A percentile compares a stretch with the other conserved stretches of the same genome.
Evolutionary conservation across 2,113 vertebrate genomes (phyloP).

Genomic region (Natator depressus): DNA sequence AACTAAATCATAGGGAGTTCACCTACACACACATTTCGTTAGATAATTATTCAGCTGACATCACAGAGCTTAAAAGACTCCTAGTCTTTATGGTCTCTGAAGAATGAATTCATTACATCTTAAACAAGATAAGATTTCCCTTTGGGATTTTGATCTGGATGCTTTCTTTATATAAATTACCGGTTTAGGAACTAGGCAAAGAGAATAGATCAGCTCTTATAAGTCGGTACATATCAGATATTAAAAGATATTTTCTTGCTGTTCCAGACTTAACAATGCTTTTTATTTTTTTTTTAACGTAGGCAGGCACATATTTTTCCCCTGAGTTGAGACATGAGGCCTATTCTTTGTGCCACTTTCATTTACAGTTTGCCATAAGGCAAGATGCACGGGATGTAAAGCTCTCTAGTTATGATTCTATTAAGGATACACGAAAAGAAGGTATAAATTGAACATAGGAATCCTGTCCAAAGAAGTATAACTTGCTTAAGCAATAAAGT

Average conservation of each 20-base stretch:
- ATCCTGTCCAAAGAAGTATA: not conserved
- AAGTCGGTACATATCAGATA: constrained; percentile 53
- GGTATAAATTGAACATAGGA: constrained; percentile 6
- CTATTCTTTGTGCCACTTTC: constrained; percentile 65
- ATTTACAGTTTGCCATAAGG: constrained; percentile 57
- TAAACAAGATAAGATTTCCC: constrained; percentile 65
- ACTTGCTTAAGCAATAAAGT: not conserved
- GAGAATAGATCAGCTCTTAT: constrained; percentile 58
- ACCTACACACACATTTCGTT: constrained; percentile 69
- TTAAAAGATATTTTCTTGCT: constrained; percentile 53
- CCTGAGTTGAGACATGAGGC: constrained; percentile 54
- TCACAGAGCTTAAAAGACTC: constrained; percentile 53
- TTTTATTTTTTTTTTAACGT: constrained; percentile 66
- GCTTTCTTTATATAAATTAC: constrained; percentile 68
- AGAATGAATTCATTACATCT: constrained; percentile 71
- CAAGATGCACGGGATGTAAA: constrained; percentile 53
- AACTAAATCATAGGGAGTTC: constrained; percentile 67
- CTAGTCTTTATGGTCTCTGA: constrained; percentile 49
- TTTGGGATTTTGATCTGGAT: constrained; percentile 64
- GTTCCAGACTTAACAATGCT: constrained; percentile 61
- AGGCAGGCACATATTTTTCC: constrained; percentile 61
- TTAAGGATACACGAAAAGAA: constrained; percentile 16
- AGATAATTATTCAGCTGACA: constrained; percentile 73
- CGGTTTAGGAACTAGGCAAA: constrained; percentile 62
- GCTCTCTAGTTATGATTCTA: constrained; percentile 22